phyloP scores from a whole-genome alignment of 2,797 vertebrate species.

The Coregonus sp. region DNA sequence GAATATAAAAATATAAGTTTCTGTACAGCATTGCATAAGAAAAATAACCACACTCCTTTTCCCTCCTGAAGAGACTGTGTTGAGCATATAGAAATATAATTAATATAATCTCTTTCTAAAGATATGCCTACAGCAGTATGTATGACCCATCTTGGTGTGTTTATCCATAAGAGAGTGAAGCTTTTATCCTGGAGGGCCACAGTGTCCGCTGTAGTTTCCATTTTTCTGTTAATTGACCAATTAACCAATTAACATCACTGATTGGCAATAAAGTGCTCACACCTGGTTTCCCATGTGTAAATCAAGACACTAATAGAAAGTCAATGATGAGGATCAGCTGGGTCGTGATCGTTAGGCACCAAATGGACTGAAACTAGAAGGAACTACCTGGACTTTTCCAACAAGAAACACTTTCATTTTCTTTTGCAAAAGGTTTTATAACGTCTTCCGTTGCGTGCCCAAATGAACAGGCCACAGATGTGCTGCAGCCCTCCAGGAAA shows the following conservation, averaged over 20 bases:
- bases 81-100: not conserved
- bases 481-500: not conserved
- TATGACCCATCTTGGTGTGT: not conserved
- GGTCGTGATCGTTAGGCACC: not conserved
- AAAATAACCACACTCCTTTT: conserved; percentile 62
- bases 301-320: not conserved
- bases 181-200: not conserved
- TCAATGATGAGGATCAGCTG: not conserved
- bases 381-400: not conserved
- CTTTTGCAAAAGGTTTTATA: not conserved
- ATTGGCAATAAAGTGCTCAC: not conserved
- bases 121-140: not conserved
- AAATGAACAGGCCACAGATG: not conserved
- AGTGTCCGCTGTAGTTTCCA: not conserved
- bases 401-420: not conserved
- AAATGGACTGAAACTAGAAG: not conserved
- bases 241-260: not conserved
- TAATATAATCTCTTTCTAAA: not conserved
- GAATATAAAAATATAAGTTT: conserved; percentile 84
- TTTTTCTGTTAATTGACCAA: not conserved
- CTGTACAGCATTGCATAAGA: conserved; percentile 81
- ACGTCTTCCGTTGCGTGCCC: not conserved
- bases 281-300: not conserved
- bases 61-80: conserved; percentile 31
- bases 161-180: not conserved